phyloP scores from a whole-genome alignment of 2,888 invertebrate genomes.

The Cheilosia soror region DNA sequence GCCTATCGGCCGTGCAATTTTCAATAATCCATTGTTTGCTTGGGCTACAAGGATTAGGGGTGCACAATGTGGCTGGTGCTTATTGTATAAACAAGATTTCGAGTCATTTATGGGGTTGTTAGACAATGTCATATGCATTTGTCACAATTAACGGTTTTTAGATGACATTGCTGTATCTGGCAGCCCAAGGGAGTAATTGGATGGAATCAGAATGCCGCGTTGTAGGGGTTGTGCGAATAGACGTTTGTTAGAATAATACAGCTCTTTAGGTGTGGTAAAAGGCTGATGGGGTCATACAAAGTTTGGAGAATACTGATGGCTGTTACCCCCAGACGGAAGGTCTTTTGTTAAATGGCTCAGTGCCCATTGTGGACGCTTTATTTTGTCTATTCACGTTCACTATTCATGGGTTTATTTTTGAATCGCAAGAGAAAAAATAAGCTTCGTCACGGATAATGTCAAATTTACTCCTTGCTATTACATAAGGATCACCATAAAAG shows the following conservation, averaged over 20 bases:
- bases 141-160: slow-evolving; percentile 71
- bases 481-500: too few species aligned
- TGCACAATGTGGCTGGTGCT: slow-evolving; percentile 15
- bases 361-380: too few species aligned
- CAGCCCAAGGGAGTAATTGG: slow-evolving; percentile 60
- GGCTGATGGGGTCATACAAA: neutral
- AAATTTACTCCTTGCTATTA: too few species aligned
- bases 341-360: neutral
- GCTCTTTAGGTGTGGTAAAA: neutral
- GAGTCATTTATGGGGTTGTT: slow-evolving; percentile 64
- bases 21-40: slow-evolving; percentile 68
- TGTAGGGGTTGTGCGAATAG: neutral
- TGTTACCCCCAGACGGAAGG: neutral
- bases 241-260: neutral
- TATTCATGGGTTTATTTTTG: too few species aligned
- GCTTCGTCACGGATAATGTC: too few species aligned
- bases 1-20: slow-evolving; percentile 72
- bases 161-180: slow-evolving; percentile 46
- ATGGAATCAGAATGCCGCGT: slow-evolving; percentile 49
- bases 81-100: slow-evolving; percentile 26
- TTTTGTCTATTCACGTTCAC: too few species aligned
- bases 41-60: neutral
- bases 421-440: too few species aligned
- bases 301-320: neutral
- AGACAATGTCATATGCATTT: slow-evolving; percentile 71